Percentiles rank a stretch among this genome's conserved stretches.
These are phyloP conservation scores for Apolygus lucorum DNA, from an alignment of 1,140 invertebrate genomes.

Conservation along the genomic window DNA sequence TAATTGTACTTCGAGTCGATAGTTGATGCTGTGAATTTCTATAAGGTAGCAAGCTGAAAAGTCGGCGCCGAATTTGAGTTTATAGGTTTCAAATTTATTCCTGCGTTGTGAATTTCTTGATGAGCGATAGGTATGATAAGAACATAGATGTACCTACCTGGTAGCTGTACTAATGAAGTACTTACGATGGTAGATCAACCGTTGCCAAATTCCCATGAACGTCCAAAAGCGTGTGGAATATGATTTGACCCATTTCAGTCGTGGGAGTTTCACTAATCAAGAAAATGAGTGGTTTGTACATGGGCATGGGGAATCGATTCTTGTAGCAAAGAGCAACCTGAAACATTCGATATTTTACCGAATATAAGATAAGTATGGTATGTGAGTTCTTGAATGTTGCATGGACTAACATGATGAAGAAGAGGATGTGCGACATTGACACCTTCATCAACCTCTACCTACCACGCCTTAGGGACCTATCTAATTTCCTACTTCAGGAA, in stretches of 20 bases:
- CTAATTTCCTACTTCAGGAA: too few species aligned
- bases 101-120: not conserved
- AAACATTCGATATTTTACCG: too few species aligned
- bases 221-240: not conserved
- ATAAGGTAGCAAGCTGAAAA: not conserved
- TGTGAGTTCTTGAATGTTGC: too few species aligned
- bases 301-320: not conserved
- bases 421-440: too few species aligned
- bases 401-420: too few species aligned
- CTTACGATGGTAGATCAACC: not conserved
- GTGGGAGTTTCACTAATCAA: not conserved
- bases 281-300: not conserved
- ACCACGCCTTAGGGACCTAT: too few species aligned
- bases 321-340: not conserved
- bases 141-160: not conserved
- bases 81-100: not conserved
- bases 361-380: too few species aligned
- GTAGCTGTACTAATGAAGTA: not conserved
- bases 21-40: not conserved
- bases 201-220: not conserved
- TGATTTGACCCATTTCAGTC: not conserved
- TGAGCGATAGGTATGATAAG: too few species aligned
- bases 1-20: not conserved
- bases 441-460: too few species aligned
- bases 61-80: not conserved